Percentiles rank a stretch among this genome's conserved stretches.
These are phyloP conservation scores for Oxytorus armatus DNA, from an alignment of 2,888 invertebrate species.

Conservation along the genomic window DNA sequence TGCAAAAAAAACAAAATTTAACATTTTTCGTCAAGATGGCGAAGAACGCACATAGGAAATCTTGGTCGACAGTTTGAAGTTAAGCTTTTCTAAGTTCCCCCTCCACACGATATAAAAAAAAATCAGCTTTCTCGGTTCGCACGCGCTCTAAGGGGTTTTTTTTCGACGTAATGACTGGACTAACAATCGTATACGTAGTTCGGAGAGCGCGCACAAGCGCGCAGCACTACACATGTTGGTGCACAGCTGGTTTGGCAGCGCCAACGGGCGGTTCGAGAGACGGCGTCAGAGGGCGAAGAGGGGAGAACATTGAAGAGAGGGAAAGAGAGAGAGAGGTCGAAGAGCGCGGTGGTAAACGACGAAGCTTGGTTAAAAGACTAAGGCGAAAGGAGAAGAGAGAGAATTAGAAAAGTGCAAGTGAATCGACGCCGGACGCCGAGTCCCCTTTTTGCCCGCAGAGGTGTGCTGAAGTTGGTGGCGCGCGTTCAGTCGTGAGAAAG, in stretches of 20 bases:
- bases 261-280: constrained; percentile 1
- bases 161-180: too few species aligned
- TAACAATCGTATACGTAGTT: constrained; percentile 48
- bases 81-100: too few species aligned
- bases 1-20: too few species aligned
- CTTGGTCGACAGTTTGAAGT: too few species aligned
- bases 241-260: constrained; percentile 59
- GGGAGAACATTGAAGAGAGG: constrained; percentile 7
- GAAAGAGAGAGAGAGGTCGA: background rate
- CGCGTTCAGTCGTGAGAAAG: constrained; percentile 53
- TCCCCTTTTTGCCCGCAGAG: constrained; percentile 64
- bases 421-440: constrained; percentile 59
- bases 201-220: constrained; percentile 61
- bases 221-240: constrained; percentile 64
- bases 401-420: constrained; percentile 49
- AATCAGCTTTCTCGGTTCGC: too few species aligned
- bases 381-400: constrained; percentile 81
- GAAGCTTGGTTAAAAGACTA: constrained; percentile 68
- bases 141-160: too few species aligned
- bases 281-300: constrained; percentile 29
- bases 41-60: too few species aligned
- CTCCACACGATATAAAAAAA: too few species aligned
- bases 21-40: too few species aligned
- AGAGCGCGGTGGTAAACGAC: too few species aligned
- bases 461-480: constrained; percentile 70